These are phyloP conservation scores for Psilopsiagon aymara DNA, from an alignment of 2,113 vertebrate species.

Conservation along the genomic window DNA sequence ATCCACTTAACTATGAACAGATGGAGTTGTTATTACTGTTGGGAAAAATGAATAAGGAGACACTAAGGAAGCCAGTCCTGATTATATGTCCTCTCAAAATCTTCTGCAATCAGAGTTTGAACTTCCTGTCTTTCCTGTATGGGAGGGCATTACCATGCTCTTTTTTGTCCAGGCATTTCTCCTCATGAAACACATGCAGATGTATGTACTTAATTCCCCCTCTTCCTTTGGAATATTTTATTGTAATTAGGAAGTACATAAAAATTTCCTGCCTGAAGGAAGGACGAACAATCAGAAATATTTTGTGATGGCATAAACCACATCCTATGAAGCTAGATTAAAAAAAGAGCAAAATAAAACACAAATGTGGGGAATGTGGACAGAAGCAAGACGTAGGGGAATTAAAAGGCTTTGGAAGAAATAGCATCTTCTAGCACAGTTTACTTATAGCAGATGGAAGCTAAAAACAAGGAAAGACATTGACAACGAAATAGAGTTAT, in stretches of 20 bases:
- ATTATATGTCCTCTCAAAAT: neutral
- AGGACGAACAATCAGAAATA: neutral
- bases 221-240: neutral
- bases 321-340: neutral
- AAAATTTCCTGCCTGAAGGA: neutral
- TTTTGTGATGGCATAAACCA: neutral
- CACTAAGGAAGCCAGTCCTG: neutral
- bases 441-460: neutral
- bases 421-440: neutral
- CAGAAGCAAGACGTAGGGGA: fast-evolving
- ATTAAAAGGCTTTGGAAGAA: neutral
- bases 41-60: neutral
- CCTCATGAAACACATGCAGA: neutral
- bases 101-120: neutral
- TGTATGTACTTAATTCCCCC: neutral
- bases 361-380: neutral
- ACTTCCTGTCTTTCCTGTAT: neutral
- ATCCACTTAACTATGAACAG: neutral
- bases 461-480: neutral
- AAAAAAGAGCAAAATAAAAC: neutral
- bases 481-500: neutral
- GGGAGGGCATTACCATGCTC: neutral
- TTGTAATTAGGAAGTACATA: neutral
- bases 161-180: neutral
- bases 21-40: neutral